Percentiles rank a stretch among this genome's conserved stretches.
Conservation (phyloP, 1,140 invertebrate species). For the Micrasema longulum region DNA sequence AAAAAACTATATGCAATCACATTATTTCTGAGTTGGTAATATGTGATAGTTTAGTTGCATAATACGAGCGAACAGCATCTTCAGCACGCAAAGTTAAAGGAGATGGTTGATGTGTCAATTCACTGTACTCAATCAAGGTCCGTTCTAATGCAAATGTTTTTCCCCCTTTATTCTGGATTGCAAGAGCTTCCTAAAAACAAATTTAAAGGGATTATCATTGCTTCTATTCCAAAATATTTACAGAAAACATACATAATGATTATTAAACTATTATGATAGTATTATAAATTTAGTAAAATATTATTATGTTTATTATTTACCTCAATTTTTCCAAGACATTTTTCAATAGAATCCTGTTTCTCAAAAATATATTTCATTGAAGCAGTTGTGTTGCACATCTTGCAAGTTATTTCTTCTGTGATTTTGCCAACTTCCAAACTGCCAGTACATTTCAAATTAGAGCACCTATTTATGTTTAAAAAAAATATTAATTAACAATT, state of each 20-base stretch:
- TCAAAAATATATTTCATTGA: conserved; percentile 1
- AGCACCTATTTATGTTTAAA: too few species aligned
- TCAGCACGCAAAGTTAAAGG: conserved; percentile 5
- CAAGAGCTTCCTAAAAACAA: neutral
- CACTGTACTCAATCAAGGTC: conserved; percentile 1
- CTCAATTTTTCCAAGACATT: conserved; percentile 26
- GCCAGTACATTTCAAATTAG: conserved; percentile 22
- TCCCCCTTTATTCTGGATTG: conserved; percentile 4
- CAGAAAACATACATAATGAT: too few species aligned
- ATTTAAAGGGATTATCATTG: neutral
- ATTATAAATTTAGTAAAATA: too few species aligned
- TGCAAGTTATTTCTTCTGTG: neutral
- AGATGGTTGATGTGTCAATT: conserved; percentile 20
- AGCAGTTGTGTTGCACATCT: neutral
- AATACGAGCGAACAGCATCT: conserved; percentile 21
- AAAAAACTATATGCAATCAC: too few species aligned
- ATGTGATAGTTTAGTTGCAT: neutral
- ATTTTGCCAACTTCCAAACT: conserved; percentile 17
- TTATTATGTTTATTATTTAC: too few species aligned
- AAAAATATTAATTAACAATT: too few species aligned
- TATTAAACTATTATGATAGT: too few species aligned
- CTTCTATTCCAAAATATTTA: too few species aligned
- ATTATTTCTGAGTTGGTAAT: neutral
- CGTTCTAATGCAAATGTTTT: neutral
- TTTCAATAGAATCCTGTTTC: conserved; percentile 1